Evolutionary conservation across 2,888 invertebrate genomes (phyloP).

Genomic region (Eulithis prunata): DNA sequence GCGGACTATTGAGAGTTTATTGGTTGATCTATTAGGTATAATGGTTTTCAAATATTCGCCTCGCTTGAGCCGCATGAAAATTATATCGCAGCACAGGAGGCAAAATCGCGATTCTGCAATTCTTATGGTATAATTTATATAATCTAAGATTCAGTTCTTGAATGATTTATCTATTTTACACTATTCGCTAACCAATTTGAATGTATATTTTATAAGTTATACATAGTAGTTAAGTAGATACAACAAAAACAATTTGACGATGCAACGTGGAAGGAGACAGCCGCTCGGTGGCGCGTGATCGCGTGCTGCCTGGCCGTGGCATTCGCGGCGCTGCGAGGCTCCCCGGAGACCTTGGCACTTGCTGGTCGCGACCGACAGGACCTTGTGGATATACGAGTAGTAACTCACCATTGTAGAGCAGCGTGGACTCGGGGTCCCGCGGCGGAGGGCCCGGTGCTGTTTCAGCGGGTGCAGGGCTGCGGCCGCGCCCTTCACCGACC

Average conservation of each 20-base stretch:
- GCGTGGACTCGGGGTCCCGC: slow-evolving; percentile 87
- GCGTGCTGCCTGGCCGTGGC: slow-evolving; percentile 11
- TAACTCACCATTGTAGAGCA: slow-evolving; percentile 90
- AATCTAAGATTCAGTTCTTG: too few relatives aligned
- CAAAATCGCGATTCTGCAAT: slow-evolving; percentile 60
- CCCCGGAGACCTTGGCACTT: slow-evolving; percentile 73
- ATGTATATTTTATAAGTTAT: too few relatives aligned
- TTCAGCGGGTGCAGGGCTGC: slow-evolving; percentile 81
- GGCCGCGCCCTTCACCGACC: slow-evolving; percentile 90
- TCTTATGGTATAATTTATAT: slow-evolving; percentile 31
- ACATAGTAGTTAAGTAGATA: too few relatives aligned
- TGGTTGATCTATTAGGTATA: not conserved
- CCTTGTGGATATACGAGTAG: slow-evolving; percentile 29
- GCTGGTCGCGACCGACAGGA: slow-evolving; percentile 78
- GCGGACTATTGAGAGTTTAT: too few relatives aligned
- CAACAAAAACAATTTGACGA: slow-evolving; percentile 17
- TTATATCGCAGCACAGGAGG: slow-evolving; percentile 63
- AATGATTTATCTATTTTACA: too few relatives aligned
- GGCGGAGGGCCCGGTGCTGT: slow-evolving; percentile 89
- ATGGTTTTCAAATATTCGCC: slow-evolving; percentile 37
- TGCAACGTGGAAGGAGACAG: slow-evolving; percentile 13
- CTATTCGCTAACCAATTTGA: too few relatives aligned
- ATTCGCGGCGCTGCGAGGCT: slow-evolving; percentile 9
- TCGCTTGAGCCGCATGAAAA: slow-evolving; percentile 63
- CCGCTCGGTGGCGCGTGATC: slow-evolving; percentile 11